These are phyloP conservation scores for Hippopotamus amphibius DNA, from an alignment of 2,113 vertebrate species.

Conservation along the genomic window DNA sequence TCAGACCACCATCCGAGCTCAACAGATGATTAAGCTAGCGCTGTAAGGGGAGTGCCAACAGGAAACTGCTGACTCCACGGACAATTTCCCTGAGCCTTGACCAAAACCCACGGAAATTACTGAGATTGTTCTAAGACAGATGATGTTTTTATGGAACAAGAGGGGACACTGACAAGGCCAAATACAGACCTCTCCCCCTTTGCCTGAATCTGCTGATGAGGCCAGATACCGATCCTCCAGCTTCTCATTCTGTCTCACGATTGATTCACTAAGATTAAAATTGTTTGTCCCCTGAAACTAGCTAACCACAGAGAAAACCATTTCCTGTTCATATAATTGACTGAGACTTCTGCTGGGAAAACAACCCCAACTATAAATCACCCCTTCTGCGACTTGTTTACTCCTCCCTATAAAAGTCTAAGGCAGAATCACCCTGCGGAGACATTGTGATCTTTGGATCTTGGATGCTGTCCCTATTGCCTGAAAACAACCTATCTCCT, in stretches of 20 bases:
- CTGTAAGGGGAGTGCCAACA: neutral
- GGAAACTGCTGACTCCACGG: neutral
- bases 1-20: neutral
- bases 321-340: slow-evolving; percentile 28
- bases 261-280: neutral
- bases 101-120: neutral
- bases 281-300: neutral
- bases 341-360: neutral
- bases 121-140: neutral
- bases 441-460: neutral
- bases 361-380: neutral
- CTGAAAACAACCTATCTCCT: neutral
- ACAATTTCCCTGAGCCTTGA: neutral
- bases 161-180: neutral
- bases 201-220: neutral
- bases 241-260: neutral
- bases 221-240: neutral
- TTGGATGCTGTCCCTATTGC: neutral
- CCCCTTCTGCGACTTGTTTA: neutral
- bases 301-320: neutral
- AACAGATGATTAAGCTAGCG: neutral
- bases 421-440: neutral
- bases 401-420: neutral
- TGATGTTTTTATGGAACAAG: neutral
- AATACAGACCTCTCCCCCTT: neutral